Percentiles rank a stretch among this genome's conserved stretches.
Conservation (phyloP, 2,797 vertebrate genomes). For the Pipistrellus kuhlii region DNA sequence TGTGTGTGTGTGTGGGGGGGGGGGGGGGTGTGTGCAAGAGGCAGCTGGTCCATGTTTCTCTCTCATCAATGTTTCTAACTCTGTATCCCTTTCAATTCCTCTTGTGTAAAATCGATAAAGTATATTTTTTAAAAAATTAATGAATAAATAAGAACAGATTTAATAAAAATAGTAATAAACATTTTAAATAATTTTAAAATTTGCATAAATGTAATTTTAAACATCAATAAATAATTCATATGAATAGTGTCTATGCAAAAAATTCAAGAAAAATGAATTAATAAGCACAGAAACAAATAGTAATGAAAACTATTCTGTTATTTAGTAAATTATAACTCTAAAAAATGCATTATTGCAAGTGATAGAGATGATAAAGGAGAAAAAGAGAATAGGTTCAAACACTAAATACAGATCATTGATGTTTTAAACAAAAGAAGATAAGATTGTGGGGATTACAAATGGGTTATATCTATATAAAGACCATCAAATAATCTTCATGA, state of each 20-base stretch:
- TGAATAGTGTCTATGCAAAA: background rate
- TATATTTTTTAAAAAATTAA: background rate
- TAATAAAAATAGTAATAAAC: background rate
- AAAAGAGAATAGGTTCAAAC: background rate
- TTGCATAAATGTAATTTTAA: background rate
- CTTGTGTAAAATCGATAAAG: too few relatives aligned
- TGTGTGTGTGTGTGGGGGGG: too few relatives aligned
- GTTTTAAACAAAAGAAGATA: background rate
- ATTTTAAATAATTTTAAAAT: background rate
- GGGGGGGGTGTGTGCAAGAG: too few relatives aligned
- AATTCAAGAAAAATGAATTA: background rate
- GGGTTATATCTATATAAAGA: background rate
- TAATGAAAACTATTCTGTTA: background rate
- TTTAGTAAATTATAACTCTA: background rate
- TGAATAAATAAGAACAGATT: background rate
- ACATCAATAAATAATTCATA: background rate
- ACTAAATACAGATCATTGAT: background rate
- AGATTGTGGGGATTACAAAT: background rate
- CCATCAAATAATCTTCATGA: background rate
- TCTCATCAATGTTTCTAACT: too few relatives aligned
- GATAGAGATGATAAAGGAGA: background rate
- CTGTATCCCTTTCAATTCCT: too few relatives aligned
- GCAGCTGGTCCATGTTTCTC: too few relatives aligned
- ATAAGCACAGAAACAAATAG: background rate
- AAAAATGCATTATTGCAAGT: background rate